Evolutionary conservation across 2,797 vertebrate species (phyloP).

Genomic region (Helostoma temminkii): DNA sequence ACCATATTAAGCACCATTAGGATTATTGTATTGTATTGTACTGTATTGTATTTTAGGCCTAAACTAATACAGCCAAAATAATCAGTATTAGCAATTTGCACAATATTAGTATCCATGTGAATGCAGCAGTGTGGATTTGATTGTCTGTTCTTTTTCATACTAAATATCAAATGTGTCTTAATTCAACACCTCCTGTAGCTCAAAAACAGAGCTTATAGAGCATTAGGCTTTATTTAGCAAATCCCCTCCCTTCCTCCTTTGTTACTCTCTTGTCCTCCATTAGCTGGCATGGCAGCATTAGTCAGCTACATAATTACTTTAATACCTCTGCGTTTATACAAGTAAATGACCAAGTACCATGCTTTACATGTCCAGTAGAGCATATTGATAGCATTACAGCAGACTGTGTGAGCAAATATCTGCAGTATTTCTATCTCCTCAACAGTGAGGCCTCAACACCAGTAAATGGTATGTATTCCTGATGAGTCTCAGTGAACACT

Average conservation of each 20-base stretch:
- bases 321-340: neutral
- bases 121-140: too few relatives aligned
- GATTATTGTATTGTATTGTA: too few relatives aligned
- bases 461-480: neutral
- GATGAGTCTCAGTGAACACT: slow-evolving; percentile 32
- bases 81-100: too few relatives aligned
- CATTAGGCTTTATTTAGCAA: slow-evolving; percentile 87
- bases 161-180: slow-evolving; percentile 21
- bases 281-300: slow-evolving; percentile 14
- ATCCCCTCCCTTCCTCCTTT: slow-evolving; percentile 74
- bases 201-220: slow-evolving; percentile 64
- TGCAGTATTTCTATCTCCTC: neutral
- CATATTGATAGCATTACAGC: neutral
- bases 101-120: too few relatives aligned
- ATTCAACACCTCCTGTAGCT: slow-evolving; percentile 22
- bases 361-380: neutral
- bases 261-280: slow-evolving; percentile 24
- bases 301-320: neutral
- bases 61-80: too few relatives aligned
- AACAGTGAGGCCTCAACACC: neutral
- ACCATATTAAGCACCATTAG: too few relatives aligned
- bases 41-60: too few relatives aligned
- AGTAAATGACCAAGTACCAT: neutral
- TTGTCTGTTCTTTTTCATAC: neutral
- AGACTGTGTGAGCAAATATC: neutral